Conservation (phyloP, 1,140 invertebrate species). For the Eubasilissa regina region DNA sequence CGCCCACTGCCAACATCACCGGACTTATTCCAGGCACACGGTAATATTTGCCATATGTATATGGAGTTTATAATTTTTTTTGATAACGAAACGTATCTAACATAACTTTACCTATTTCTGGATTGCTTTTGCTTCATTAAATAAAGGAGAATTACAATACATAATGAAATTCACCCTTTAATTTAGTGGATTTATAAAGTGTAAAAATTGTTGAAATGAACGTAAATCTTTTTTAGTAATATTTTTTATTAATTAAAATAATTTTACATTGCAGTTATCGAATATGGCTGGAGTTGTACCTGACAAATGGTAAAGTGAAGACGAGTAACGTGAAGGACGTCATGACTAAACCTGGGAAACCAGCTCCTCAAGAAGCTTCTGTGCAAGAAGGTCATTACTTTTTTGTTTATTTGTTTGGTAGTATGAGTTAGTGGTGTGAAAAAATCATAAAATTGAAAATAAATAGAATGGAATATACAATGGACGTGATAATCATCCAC, state of each 20-base stretch:
- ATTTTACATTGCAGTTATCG: constrained; percentile 76
- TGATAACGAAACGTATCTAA: too few relatives aligned
- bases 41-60: constrained; percentile 59
- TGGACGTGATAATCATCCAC: too few relatives aligned
- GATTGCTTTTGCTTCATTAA: too few relatives aligned
- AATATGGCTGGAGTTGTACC: constrained; percentile 88
- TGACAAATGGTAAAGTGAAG: constrained; percentile 91
- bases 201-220: neutral
- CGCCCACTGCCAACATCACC: constrained; percentile 72
- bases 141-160: too few relatives aligned
- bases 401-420: too few relatives aligned
- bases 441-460: too few relatives aligned
- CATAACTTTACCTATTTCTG: too few relatives aligned
- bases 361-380: constrained; percentile 70
- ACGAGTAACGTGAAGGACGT: constrained; percentile 91
- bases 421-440: too few relatives aligned
- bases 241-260: neutral
- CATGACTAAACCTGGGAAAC: constrained; percentile 83
- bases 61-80: too few relatives aligned
- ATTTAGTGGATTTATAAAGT: neutral
- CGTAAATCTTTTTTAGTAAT: neutral
- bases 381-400: constrained; percentile 70
- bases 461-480: too few relatives aligned
- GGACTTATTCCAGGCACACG: constrained; percentile 84
- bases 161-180: too few relatives aligned